Conservation (phyloP, 2,113 vertebrate genomes). For the Tylochromis polylepis region DNA sequence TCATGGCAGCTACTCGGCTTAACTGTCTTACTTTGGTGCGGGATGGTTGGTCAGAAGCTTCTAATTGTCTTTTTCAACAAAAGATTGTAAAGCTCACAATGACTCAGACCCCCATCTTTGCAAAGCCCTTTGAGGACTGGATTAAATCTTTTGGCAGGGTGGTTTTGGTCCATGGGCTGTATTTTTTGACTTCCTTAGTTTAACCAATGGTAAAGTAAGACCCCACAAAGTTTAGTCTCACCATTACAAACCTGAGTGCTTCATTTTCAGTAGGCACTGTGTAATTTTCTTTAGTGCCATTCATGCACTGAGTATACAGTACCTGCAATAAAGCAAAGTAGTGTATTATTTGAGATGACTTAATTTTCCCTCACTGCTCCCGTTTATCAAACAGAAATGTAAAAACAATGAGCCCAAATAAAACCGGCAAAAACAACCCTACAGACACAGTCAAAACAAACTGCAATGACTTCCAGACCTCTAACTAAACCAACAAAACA, state of each 20-base stretch:
- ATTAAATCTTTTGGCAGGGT: neutral
- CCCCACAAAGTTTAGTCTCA: neutral
- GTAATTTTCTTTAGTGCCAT: neutral
- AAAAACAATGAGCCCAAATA: neutral
- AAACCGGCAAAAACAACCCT: neutral
- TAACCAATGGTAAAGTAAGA: neutral
- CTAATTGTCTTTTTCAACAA: neutral
- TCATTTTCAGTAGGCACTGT: neutral
- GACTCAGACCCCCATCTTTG: neutral
- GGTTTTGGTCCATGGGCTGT: neutral
- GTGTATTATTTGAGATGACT: neutral
- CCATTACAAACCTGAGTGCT: neutral
- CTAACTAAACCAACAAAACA: neutral
- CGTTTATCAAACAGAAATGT: neutral
- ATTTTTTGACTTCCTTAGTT: neutral
- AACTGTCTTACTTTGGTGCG: neutral
- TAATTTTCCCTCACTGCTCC: neutral
- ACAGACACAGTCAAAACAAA: neutral
- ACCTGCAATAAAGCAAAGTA: neutral
- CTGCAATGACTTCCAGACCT: neutral
- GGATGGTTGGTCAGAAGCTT: neutral
- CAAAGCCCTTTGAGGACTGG: neutral
- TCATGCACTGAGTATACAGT: neutral
- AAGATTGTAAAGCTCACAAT: neutral
- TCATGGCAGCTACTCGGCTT: neutral